Base-by-base conservation (phyloP, 2,113 vertebrate genomes). In the Brachionichthys hirsutus region DNA sequence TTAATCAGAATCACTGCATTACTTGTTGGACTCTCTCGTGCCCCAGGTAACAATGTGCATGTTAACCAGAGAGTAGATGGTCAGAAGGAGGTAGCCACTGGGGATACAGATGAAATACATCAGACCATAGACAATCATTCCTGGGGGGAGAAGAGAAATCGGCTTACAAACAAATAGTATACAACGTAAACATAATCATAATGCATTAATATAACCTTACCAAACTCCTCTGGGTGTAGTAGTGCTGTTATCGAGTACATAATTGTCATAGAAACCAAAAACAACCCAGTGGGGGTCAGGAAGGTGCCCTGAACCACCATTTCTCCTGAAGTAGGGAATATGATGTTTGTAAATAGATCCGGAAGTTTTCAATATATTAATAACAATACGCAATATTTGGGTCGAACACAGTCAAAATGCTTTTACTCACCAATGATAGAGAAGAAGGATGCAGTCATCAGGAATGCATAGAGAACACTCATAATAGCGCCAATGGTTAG, bases 71-170 rank as follows among this genome's bases (percentile, higher is more conserved):
- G 91, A 92, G 78, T 93, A 93, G 75, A 92, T 93, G 63, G 89
- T 90, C 20, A 93, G 80, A 2, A 93, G 83, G 43, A 93, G 90
- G 70, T 93, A 93, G 45, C 92, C 92, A 71, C 91, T 92, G 40
- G 92, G 92, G 47, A 92, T 92, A 65, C 91, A 93, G 71, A 93
- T 89, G 80, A 92, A 91, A 72, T 93, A 93, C 88, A 93, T 87
- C 61, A 93, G 79, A 42, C 92, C 92, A 15, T 93, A 92, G 59
- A 92, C 13, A 15, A 93, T 89, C 85, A 91, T 63, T 7, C 53
- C 85, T 85, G 52, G 13, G 48, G 15, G 67, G 10, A 75, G 62
- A 16, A 58, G 4, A 35, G 6, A 35, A 6, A 52, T 36, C 9
- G 19, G 11, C 16, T 45, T 10, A 45, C 10, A 45, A 46, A 19